These are phyloP conservation scores for Alloplasta piceator DNA, from an alignment of 2,888 invertebrate species.

Conservation along the genomic window DNA sequence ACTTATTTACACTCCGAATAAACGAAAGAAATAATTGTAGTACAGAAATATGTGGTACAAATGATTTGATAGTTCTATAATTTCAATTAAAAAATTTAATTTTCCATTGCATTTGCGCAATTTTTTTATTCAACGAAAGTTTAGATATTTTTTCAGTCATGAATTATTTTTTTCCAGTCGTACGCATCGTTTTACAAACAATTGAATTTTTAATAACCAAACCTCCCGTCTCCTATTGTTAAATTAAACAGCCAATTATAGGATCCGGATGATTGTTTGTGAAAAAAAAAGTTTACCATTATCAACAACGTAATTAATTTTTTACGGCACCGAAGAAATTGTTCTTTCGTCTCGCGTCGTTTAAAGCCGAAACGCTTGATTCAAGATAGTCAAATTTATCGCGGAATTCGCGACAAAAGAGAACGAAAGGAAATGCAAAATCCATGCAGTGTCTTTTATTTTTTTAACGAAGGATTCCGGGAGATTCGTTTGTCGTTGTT, in stretches of 20 bases:
- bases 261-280: not conserved
- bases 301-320: conserved; percentile 5
- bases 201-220: not conserved
- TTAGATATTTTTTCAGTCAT: too few relatives aligned
- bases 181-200: too few relatives aligned
- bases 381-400: not conserved
- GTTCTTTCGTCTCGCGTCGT: not conserved
- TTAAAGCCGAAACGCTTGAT: not conserved
- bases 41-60: too few relatives aligned
- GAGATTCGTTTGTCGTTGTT: conserved; percentile 5
- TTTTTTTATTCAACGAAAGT: too few relatives aligned
- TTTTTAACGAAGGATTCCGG: not conserved
- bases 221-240: not conserved
- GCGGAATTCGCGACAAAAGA: conserved; percentile 26
- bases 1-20: too few relatives aligned
- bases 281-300: not conserved
- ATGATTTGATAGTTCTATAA: too few relatives aligned
- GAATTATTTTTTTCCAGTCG: too few relatives aligned
- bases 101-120: too few relatives aligned
- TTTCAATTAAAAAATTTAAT: too few relatives aligned
- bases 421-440: conserved; percentile 53
- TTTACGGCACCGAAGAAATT: not conserved
- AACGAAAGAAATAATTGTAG: too few relatives aligned
- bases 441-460: not conserved
- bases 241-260: not conserved